Evolutionary conservation across 1,140 invertebrate genomes (phyloP), one percentile per base, ranked within the genome.

Genomic region (Thaumetopoea pityocampa): DNA sequence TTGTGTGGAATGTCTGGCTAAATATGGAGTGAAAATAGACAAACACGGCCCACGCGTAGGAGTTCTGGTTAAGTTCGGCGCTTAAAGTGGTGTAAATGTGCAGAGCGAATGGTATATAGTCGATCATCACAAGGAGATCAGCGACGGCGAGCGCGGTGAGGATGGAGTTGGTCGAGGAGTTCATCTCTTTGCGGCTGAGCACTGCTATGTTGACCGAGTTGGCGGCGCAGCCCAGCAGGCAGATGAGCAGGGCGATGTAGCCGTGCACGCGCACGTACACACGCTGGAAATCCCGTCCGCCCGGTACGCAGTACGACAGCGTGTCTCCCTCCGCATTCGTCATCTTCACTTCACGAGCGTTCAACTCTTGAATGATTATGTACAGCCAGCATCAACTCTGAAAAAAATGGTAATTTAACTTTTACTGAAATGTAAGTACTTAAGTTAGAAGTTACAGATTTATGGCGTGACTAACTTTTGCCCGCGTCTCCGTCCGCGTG

Each of bases 181-280:
- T 82, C 96, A 98, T 97, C 64, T 96, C 93, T 7, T 92, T 88
- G 1, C 96, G 89, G 0, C 96, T 96, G 7, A 99, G 85, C 2
- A 99, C 96, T 14, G 93, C 91, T 20, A 99, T 96, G 73, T 98
- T 99, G 19, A 98, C 88, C 0, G 93, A 88, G 69, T 99, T 99
- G 10, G 96, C 94, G 5, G 97, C 88, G 1, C 94, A 94, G 17
- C 97, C 97, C 58, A 98, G 93, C 4, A 94, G 83, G 70, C 97
- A 99, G 4, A 99, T 94, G 5, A 85, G 51, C n/a, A 86, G 51
- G 1, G 83, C 81, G 34, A 86, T 78, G 43, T 85, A 86, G 15
- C 83, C 85, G 46, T 86, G 83, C 1, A 83, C 54, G 18, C 62
- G 64, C 0, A 68, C 59, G 40, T 85, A 86, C 16, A 71, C 60